Conservation (phyloP, 2,888 invertebrate species). For the Orchesella flavescens region DNA sequence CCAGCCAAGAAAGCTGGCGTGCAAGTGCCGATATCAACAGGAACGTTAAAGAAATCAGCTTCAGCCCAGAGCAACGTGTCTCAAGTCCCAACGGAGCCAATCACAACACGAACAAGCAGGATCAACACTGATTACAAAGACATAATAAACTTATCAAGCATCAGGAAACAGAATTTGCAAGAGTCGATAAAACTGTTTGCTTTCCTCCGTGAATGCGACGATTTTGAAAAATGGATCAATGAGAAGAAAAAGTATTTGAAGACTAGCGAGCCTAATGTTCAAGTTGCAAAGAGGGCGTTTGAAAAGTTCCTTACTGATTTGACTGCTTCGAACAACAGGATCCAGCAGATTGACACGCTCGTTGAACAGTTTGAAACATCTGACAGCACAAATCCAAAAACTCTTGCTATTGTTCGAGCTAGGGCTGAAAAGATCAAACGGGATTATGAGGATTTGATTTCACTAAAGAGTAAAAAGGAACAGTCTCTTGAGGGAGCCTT, state of each 20-base stretch:
- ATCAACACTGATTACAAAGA: not conserved
- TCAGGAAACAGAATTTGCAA: slow-evolving; percentile 87
- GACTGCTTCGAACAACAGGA: slow-evolving; percentile 91
- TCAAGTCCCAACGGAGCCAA: not conserved
- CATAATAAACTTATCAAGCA: slow-evolving; percentile 74
- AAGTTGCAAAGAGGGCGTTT: slow-evolving; percentile 94
- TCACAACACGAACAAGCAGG: not conserved
- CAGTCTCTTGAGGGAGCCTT: slow-evolving; percentile 90
- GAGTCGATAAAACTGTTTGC: slow-evolving; percentile 93
- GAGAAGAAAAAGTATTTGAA: slow-evolving; percentile 93
- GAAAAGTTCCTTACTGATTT: slow-evolving; percentile 97
- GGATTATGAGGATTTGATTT: slow-evolving; percentile 90
- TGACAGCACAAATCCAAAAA: slow-evolving; percentile 88
- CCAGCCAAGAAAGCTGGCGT: too few relatives aligned
- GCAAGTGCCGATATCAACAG: not conserved
- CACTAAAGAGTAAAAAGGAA: slow-evolving; percentile 90
- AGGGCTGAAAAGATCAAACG: slow-evolving; percentile 89
- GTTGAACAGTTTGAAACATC: slow-evolving; percentile 83
- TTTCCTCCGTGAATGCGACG: slow-evolving; percentile 97
- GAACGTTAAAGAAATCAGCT: slow-evolving; percentile 12
- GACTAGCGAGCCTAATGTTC: slow-evolving; percentile 86
- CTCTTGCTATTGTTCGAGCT: slow-evolving; percentile 84
- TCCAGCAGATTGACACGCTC: slow-evolving; percentile 90
- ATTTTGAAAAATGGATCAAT: slow-evolving; percentile 97
- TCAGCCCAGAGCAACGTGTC: not conserved